Evolutionary conservation across 2,888 invertebrate species (phyloP).

Genomic region (Tetrapedia diversipes): DNA sequence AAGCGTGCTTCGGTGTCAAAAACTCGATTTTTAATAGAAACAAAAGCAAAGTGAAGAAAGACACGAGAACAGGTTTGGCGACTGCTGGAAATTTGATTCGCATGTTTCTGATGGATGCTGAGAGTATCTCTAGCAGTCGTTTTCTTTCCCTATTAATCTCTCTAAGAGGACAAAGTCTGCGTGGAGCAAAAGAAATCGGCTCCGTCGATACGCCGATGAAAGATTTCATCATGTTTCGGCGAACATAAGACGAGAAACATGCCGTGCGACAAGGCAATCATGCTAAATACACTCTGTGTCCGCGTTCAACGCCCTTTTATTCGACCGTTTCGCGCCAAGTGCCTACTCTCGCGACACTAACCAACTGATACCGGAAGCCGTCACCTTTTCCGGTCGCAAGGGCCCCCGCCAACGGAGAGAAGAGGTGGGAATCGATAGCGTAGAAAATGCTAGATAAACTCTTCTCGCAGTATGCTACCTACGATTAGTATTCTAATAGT

Average conservation of each 20-base stretch:
- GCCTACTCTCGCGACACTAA: conserved; percentile 9
- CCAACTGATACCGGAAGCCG: conserved; percentile 16
- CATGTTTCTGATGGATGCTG: not conserved
- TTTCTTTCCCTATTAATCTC: conserved; percentile 3
- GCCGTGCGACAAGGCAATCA: conserved; percentile 53
- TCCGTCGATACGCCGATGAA: conserved; percentile 33
- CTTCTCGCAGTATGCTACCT: conserved; percentile 25
- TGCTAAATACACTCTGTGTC: conserved; percentile 40
- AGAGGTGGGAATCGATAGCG: conserved; percentile 31
- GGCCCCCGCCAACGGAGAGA: conserved; percentile 3
- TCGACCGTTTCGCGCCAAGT: conserved; percentile 15
- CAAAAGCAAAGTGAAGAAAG: not conserved
- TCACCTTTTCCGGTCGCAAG: not conserved
- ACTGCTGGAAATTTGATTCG: not conserved
- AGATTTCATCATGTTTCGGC: conserved; percentile 47
- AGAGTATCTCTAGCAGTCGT: not conserved
- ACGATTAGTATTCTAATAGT: conserved; percentile 56
- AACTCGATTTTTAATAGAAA: not conserved
- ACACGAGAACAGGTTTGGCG: not conserved
- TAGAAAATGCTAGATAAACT: conserved; percentile 23
- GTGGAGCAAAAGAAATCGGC: conserved; percentile 7
- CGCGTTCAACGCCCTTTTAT: not conserved
- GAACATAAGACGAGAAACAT: conserved; percentile 50
- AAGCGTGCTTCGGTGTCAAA: conserved; percentile 12
- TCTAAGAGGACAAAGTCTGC: not conserved